Percentiles rank a stretch among this genome's conserved stretches.
Evolutionary conservation across 2,888 invertebrate species (phyloP).

Genomic region (Volucella inanis): DNA sequence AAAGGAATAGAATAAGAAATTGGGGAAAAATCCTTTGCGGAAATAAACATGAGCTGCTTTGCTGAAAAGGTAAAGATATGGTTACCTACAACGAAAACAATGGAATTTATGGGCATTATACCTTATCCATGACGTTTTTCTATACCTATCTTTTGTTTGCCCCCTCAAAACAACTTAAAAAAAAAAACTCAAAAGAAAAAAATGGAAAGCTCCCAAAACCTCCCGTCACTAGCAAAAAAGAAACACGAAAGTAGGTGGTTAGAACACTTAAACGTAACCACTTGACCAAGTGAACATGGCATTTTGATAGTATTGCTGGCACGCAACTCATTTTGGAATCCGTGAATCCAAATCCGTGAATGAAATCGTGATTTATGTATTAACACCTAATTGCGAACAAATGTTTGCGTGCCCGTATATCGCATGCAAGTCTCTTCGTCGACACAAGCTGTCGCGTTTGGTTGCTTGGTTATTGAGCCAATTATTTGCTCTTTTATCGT

Average conservation of each 20-base stretch:
- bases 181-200: no score
- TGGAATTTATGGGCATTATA: no score
- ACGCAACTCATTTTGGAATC: not conserved
- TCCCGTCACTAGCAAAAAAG: not conserved
- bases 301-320: not conserved
- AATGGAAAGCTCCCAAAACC: not conserved
- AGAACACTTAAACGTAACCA: slow-evolving; percentile 3
- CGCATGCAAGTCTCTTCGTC: slow-evolving; percentile 33
- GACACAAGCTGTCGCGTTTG: not conserved
- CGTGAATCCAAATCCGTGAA: slow-evolving; percentile 34
- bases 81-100: no score
- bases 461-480: slow-evolving; percentile 5
- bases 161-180: no score
- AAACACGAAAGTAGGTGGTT: not conserved
- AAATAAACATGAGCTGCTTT: no score
- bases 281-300: slow-evolving; percentile 22
- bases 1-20: no score
- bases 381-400: slow-evolving; percentile 67
- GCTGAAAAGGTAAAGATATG: no score
- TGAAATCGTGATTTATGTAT: slow-evolving; percentile 61
- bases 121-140: no score
- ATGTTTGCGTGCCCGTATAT: slow-evolving; percentile 58
- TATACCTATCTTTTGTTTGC: no score
- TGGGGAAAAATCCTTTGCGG: no score
- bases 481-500: not conserved